Evolutionary conservation across 2,113 vertebrate species (phyloP), one percentile per base, ranked within the genome.

Genomic region (Hucho hucho): DNA sequence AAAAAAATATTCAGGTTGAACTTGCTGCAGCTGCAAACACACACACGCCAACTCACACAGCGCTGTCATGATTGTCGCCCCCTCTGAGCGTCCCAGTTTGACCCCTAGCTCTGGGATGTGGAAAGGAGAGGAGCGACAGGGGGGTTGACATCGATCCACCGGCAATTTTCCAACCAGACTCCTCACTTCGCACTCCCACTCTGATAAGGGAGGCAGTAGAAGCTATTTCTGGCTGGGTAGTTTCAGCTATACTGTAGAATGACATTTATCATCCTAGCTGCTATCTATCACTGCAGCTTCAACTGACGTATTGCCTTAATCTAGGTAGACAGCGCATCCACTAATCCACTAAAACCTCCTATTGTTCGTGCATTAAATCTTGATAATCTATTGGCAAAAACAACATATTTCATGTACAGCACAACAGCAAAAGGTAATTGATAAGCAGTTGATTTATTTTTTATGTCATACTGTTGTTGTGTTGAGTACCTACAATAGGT

Each of bases 181-280:
- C 49, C 37, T 43, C 37, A 43, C 37, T 43, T 43, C 16, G 49
- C 64, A 28, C 64, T 65, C 64, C 64, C 64, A 65, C 25, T 65
- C 64, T 28, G 64, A 65, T 26, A 65, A 28, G 24, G 64, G 25
- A 28, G 64, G 28, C n/a, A 29, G 16, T 28, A 65, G 13, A 29
- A 6, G 64, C 64, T 65, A 65, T 65, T 65, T 65, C 28, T 25
- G 64, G 24, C 16, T 65, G 25, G 5, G 64, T 65, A 65, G 64
- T 28, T 65, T 28, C 26, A 29, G 64, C 64, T 65, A 29, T 65
- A 28, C 64, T 65, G 18, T 65, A 28, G 64, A 65, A 28, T 28
- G 64, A 65, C 25, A 65, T 65, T 25, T 25, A 65, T 65, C 13
- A 28, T 65, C 16, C 64, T 65, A 28, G 64, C 16, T 14, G 25